phyloP scores from a whole-genome alignment of 2,797 vertebrate genomes.

The Coilia nasus region DNA sequence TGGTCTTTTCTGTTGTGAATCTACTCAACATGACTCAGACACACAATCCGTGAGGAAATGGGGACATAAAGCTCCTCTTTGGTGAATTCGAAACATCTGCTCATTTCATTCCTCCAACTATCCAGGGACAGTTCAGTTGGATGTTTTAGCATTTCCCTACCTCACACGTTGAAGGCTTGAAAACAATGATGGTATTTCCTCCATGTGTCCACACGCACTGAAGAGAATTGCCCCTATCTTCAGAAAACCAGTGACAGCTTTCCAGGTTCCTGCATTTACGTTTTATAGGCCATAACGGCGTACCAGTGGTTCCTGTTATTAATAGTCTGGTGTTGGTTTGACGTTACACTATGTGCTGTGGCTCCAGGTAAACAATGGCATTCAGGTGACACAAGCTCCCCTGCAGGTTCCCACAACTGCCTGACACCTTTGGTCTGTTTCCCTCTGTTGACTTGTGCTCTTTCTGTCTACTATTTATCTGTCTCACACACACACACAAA shows the following conservation, averaged over 20 bases:
- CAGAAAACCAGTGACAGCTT: not conserved
- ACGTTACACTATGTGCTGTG: not conserved
- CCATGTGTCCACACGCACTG: not conserved
- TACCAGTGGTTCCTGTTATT: not conserved
- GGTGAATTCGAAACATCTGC: not conserved
- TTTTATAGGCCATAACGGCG: conserved; percentile 1
- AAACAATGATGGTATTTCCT: conserved; percentile 14
- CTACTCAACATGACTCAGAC: not conserved
- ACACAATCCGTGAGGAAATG: not conserved
- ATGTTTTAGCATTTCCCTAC: not conserved
- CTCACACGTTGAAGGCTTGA: not conserved
- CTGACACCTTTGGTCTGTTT: not conserved
- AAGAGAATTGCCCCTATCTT: not conserved
- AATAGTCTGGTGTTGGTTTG: conserved; percentile 4
- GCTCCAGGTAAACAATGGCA: not conserved
- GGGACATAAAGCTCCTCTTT: not conserved
- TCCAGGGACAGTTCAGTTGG: not conserved
- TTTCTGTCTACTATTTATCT: not conserved
- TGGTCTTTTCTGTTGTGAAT: not conserved
- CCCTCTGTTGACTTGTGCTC: not conserved
- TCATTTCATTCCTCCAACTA: not conserved
- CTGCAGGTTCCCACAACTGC: not conserved
- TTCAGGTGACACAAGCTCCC: not conserved
- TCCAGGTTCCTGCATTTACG: not conserved
- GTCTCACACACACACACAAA: not conserved